A percentile compares a stretch with the other conserved stretches of the same genome.
These are phyloP conservation scores for Reinhardtius hippoglossoides DNA, from an alignment of 2,113 vertebrate genomes.

Conservation along the genomic window DNA sequence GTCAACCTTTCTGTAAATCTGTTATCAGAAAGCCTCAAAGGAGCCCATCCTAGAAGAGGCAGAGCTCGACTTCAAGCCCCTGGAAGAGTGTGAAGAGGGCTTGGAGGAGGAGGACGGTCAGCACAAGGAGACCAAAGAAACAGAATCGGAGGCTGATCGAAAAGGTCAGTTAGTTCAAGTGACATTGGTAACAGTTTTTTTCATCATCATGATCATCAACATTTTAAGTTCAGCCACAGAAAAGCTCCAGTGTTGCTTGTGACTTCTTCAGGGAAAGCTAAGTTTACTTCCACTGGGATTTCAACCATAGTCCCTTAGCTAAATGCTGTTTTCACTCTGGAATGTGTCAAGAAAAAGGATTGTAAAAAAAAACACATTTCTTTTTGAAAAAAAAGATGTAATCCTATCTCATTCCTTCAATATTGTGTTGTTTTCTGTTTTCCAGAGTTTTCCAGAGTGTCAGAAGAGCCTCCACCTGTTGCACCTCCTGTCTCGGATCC, in stretches of 20 bases:
- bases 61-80: conserved; percentile 94
- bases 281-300: no score
- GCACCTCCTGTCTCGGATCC: conserved; percentile 47
- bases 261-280: no score
- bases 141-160: conserved; percentile 78
- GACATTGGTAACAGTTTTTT: neutral
- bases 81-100: conserved; percentile 90
- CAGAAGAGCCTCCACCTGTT: conserved; percentile 63
- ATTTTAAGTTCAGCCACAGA: no score
- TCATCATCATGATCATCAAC: no score
- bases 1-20: neutral
- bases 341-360: no score
- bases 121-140: conserved; percentile 91
- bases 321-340: no score
- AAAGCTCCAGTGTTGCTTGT: no score
- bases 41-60: conserved; percentile 96
- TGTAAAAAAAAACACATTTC: no score
- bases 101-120: conserved; percentile 91
- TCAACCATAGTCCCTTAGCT: no score
- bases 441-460: conserved; percentile 52
- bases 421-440: neutral
- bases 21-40: conserved; percentile 91
- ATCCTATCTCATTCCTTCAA: neutral
- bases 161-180: conserved; percentile 54
- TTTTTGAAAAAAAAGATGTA: neutral